Base-by-base conservation (phyloP, 2,113 vertebrate species). In the Pterocles burchelli region DNA sequence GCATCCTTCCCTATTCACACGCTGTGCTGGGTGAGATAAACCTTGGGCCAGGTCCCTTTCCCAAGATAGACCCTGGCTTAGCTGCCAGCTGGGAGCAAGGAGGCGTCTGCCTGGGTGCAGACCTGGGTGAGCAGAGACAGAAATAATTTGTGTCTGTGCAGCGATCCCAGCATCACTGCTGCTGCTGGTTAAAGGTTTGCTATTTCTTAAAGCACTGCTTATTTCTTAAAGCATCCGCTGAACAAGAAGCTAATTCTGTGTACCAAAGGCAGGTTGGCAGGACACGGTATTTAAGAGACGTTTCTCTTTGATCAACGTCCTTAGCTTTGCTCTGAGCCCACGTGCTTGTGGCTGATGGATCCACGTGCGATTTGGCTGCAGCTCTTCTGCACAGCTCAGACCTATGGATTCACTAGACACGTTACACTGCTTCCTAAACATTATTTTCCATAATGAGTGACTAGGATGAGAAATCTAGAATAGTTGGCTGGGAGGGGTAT, bases 111-210 rank as follows among this genome's bases (percentile, higher is more conserved):
- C 24, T 4, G 28, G 11, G 13, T 4, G 12, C 43, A 49, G 58
- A 36, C 33, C 31, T 7, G 8, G 62, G 8, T 9, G 55, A 66
- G 62, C 72, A 51, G 73, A 17, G 34, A 14, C 21, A 31, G 48
- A 38, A 63, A 10, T 25, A 6, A 9, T 8, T 13, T 18, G 11
- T 2, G 28, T n/a, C n/a, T 41, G 3, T 7, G 4, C 17, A 21
- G 38, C 1, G 4, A 10, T 54, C 75, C 43, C 43, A 11, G 0
- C 4, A 9, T 20, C 9, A 1, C 1, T 19, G 43, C 38, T 58
- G 48, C 38, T 52, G 33, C 18, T 41, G 3, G 16, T 13, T 52
- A 29, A 73, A 68, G 51, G 6, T 29, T 66, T 88, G 59, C 31
- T 15, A 5, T 63, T 36, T 41, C 52, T 73, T 13, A 19, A 28